Percentiles rank a stretch among this genome's conserved stretches.
Conservation (phyloP, 2,797 vertebrate genomes). For the Pyrrhura leucotis region DNA sequence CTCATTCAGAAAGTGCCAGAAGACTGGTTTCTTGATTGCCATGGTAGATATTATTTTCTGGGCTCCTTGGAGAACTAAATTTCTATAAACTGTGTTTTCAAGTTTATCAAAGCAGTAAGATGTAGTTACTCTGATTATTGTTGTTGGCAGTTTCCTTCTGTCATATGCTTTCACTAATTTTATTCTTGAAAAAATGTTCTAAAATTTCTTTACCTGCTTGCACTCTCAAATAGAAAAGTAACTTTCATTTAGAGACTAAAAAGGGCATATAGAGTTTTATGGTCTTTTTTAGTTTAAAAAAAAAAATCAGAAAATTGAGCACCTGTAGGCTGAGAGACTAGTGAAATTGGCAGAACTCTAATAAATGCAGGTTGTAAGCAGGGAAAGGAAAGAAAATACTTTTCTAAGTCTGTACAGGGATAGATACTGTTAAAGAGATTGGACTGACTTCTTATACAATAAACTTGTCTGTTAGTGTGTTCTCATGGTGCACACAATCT, state of each 20-base stretch:
- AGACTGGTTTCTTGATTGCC: slow-evolving; percentile 66
- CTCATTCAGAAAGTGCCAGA: slow-evolving; percentile 62
- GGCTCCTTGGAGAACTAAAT: slow-evolving; percentile 48
- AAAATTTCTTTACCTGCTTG: background rate
- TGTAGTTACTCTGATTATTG: slow-evolving; percentile 1
- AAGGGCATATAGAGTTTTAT: background rate
- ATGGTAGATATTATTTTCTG: slow-evolving; percentile 57
- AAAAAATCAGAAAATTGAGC: background rate
- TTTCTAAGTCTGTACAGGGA: background rate
- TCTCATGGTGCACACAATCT: background rate
- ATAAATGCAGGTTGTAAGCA: background rate
- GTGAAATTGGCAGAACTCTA: background rate
- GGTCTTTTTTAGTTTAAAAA: background rate
- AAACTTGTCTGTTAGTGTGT: background rate
- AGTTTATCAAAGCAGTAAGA: slow-evolving; percentile 39
- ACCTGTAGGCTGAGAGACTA: background rate
- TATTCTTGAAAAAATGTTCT: background rate
- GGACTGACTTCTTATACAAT: background rate
- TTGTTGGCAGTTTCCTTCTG: background rate
- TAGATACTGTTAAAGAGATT: background rate
- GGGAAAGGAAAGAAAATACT: background rate
- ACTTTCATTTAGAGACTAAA: background rate
- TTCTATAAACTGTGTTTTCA: slow-evolving; percentile 45
- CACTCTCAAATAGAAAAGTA: background rate
- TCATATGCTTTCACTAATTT: background rate